phyloP scores from a whole-genome alignment of 2,113 vertebrate genomes.

The Bubalus kerabau region DNA sequence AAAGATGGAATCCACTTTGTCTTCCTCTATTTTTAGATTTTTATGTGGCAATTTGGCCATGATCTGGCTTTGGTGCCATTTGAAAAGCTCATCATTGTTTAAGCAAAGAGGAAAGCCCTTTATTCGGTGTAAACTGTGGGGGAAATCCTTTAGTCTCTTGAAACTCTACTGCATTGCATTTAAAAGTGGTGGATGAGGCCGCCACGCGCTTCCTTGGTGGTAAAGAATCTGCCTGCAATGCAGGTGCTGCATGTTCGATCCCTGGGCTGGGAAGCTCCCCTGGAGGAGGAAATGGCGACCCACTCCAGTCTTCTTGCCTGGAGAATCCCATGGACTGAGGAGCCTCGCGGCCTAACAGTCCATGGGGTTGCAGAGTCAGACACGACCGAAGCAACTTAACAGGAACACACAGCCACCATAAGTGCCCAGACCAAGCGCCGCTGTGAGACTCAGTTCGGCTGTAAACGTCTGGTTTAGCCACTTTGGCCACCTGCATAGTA shows the following conservation, averaged over 20 bases:
- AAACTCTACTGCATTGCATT: neutral
- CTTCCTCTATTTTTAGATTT: neutral
- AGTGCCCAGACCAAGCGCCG: fast-evolving
- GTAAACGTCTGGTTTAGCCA: too few species aligned
- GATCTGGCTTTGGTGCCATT: neutral
- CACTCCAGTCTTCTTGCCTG: neutral
- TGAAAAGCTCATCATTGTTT: neutral
- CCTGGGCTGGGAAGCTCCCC: neutral
- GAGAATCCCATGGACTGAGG: neutral
- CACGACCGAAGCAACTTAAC: neutral
- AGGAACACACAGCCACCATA: fast-evolving
- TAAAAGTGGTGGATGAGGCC: neutral
- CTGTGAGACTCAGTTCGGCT: fast-evolving
- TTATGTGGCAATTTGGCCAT: too few species aligned
- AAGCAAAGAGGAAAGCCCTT: neutral
- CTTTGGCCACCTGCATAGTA: neutral
- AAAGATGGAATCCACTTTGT: neutral
- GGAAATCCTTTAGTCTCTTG: neutral
- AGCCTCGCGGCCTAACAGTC: neutral
- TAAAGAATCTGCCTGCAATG: neutral
- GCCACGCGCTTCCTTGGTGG: neutral
- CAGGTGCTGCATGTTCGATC: neutral
- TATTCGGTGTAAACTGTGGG: neutral
- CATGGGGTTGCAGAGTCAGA: neutral
- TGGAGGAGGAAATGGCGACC: neutral